These are phyloP conservation scores for Chaetorhynchus papuensis DNA, from an alignment of 2,113 vertebrate genomes.

Conservation along the genomic window DNA sequence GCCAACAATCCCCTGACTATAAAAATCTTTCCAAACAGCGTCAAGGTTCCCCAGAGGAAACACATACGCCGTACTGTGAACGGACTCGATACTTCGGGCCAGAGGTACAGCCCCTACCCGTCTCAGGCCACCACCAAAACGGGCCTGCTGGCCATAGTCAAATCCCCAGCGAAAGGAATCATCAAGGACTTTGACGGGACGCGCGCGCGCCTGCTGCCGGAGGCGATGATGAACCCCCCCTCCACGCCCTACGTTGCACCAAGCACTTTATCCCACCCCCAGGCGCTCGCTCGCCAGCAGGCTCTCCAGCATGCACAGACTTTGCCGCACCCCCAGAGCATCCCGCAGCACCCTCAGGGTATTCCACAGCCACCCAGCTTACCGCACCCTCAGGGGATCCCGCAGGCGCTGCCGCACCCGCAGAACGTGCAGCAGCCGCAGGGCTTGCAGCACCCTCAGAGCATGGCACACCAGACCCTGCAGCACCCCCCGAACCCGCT, in stretches of 20 bases:
- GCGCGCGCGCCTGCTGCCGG: constrained; percentile 87
- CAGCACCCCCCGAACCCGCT: constrained; percentile 75
- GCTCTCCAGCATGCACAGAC: constrained; percentile 85
- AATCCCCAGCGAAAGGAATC: constrained; percentile 89
- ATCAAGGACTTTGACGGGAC: constrained; percentile 96
- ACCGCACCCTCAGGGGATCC: constrained; percentile 73
- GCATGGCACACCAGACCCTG: constrained; percentile 73
- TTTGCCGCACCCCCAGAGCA: constrained; percentile 72
- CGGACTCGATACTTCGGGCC: constrained; percentile 95
- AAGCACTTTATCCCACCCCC: constrained; percentile 97
- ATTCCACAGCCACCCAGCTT: constrained; percentile 74
- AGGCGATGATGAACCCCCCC: constrained; percentile 91
- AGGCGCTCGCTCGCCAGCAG: constrained; percentile 82
- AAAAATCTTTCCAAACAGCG: constrained; percentile 99
- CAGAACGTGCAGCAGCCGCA: constrained; percentile 75
- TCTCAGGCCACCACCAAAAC: constrained; percentile 89
- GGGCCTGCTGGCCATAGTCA: constrained; percentile 94
- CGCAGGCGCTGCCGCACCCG: constrained; percentile 72
- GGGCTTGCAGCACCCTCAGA: constrained; percentile 74
- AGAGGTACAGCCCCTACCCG: constrained; percentile 97
- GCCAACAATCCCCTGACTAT: constrained; percentile 98
- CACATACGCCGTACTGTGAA: constrained; percentile 97
- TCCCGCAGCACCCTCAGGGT: constrained; percentile 75
- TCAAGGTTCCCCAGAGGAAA: constrained; percentile 99
- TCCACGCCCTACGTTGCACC: constrained; percentile 85